Evolutionary conservation across 2,113 vertebrate species (phyloP).

Genomic region (Falcunculus frontatus): DNA sequence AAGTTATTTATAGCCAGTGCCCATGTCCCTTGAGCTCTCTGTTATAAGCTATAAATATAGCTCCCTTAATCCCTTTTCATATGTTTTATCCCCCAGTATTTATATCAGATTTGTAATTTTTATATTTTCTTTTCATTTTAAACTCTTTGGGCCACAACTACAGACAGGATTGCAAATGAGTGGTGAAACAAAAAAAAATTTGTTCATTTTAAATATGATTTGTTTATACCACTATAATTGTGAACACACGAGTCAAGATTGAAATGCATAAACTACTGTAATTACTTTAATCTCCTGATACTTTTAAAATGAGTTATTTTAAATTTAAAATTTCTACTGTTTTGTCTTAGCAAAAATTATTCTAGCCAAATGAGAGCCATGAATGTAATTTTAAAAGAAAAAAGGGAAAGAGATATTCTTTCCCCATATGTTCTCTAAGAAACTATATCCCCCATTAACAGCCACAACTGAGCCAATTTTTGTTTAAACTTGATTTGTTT

Average conservation of each 20-base stretch:
- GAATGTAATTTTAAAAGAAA: background rate
- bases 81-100: slow-evolving; percentile 51
- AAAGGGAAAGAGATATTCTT: background rate
- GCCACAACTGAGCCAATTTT: slow-evolving; percentile 10
- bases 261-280: background rate
- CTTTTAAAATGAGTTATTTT: background rate
- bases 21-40: slow-evolving; percentile 22
- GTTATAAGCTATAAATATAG: slow-evolving; percentile 61
- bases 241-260: background rate
- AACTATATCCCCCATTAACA: background rate
- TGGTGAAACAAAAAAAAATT: background rate
- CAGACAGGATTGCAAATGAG: background rate
- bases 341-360: background rate
- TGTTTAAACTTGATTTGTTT: slow-evolving; percentile 23
- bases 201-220: background rate
- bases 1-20: slow-evolving; percentile 66
- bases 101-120: slow-evolving; percentile 27
- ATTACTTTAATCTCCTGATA: background rate
- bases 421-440: background rate
- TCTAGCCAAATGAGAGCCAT: background rate
- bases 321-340: background rate
- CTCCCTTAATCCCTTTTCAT: slow-evolving; percentile 55
- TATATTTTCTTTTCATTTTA: slow-evolving; percentile 28
- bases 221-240: background rate
- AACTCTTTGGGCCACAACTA: background rate